phyloP scores from a whole-genome alignment of 2,888 invertebrate species.

The Brachypterus glaber region DNA sequence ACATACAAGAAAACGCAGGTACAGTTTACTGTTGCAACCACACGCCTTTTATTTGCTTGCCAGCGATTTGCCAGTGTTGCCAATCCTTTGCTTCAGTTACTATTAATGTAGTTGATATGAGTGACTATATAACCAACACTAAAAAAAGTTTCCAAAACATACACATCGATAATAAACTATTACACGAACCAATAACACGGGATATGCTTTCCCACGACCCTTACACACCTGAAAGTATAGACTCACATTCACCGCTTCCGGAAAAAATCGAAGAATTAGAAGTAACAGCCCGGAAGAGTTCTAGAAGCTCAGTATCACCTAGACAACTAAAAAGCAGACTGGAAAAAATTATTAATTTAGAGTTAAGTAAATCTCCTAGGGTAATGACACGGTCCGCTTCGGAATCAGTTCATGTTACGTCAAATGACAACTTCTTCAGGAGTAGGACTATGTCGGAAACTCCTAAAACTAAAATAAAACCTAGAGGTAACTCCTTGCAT shows the following conservation, averaged over 20 bases:
- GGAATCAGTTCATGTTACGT: slow-evolving; percentile 22
- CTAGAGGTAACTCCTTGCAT: slow-evolving; percentile 28
- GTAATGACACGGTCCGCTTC: slow-evolving; percentile 30
- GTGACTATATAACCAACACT: slow-evolving; percentile 30
- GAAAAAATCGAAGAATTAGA: slow-evolving; percentile 40
- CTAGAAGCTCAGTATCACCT: slow-evolving; percentile 46
- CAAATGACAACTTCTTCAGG: slow-evolving; percentile 19
- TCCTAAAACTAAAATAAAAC: slow-evolving; percentile 22
- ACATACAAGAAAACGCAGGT: slow-evolving; percentile 68
- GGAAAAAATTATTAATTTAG: slow-evolving; percentile 41
- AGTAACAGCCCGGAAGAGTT: slow-evolving; percentile 29
- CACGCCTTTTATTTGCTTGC: slow-evolving; percentile 42
- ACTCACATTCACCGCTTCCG: slow-evolving; percentile 61
- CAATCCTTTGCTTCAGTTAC: slow-evolving; percentile 38
- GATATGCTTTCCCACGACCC: slow-evolving; percentile 51
- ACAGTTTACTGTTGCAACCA: slow-evolving; percentile 53
- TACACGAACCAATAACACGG: slow-evolving; percentile 46
- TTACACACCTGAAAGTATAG: slow-evolving; percentile 74
- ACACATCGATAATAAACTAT: slow-evolving; percentile 38
- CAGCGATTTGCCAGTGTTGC: slow-evolving; percentile 42
- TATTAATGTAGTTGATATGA: slow-evolving; percentile 39
- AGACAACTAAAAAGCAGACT: slow-evolving; percentile 53
- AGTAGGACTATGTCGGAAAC: slow-evolving; percentile 33
- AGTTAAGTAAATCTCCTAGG: slow-evolving; percentile 23
- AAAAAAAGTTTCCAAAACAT: slow-evolving; percentile 31